phyloP scores from a whole-genome alignment of 2,888 invertebrate species.

The Drosophila pseudotalamancana region DNA sequence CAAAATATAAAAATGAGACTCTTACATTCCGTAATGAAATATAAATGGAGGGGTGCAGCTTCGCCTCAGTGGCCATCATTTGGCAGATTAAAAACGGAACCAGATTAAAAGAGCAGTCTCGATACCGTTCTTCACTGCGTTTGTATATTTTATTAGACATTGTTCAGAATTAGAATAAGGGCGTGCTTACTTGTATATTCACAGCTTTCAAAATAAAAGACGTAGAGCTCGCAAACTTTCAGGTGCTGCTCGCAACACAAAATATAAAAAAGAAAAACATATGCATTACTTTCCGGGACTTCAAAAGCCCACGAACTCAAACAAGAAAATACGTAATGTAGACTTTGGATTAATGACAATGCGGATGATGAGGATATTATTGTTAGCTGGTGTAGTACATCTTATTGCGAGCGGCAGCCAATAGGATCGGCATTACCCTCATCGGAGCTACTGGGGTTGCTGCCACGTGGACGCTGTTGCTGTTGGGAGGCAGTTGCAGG shows the following conservation, averaged over 20 bases:
- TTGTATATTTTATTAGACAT: slow-evolving; percentile 35
- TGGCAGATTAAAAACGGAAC: too few relatives aligned
- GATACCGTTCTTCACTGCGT: slow-evolving; percentile 1
- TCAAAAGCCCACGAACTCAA: slow-evolving; percentile 20
- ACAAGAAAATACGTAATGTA: slow-evolving; percentile 12
- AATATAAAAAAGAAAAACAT: slow-evolving; percentile 16
- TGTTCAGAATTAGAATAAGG: slow-evolving; percentile 42
- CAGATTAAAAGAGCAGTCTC: too few relatives aligned
- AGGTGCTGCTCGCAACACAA: slow-evolving; percentile 18
- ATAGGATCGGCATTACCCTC: slow-evolving; percentile 49
- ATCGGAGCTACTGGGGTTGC: slow-evolving; percentile 35
- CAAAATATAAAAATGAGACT: too few relatives aligned
- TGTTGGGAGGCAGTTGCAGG: neutral
- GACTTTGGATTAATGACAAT: slow-evolving; percentile 29
- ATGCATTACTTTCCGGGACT: slow-evolving; percentile 7
- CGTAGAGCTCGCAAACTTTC: slow-evolving; percentile 16
- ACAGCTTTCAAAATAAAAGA: slow-evolving; percentile 52
- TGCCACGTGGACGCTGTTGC: slow-evolving; percentile 3
- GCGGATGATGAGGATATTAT: slow-evolving; percentile 1
- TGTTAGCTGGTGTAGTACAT: neutral
- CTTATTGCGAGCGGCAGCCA: slow-evolving; percentile 72
- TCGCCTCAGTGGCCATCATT: too few relatives aligned
- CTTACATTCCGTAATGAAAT: too few relatives aligned
- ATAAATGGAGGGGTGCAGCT: too few relatives aligned
- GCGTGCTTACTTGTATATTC: slow-evolving; percentile 54